phyloP scores from a whole-genome alignment of 2,113 vertebrate genomes.

The Stigmatopora nigra region DNA sequence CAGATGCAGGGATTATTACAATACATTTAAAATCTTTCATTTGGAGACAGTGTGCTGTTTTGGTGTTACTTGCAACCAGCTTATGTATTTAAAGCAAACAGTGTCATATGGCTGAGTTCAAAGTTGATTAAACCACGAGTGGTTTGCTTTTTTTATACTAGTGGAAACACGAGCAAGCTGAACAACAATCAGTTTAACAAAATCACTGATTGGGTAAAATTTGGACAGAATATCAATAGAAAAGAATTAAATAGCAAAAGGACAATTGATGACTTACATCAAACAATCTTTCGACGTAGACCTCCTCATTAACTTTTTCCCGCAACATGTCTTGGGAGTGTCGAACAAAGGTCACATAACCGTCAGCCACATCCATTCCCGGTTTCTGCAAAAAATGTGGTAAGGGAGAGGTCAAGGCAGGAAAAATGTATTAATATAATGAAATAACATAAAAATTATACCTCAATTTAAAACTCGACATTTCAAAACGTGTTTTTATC shows the following conservation, averaged over 20 bases:
- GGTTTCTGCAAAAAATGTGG: constrained; percentile 78
- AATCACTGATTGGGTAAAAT: constrained; percentile 1
- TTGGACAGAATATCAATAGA: not conserved
- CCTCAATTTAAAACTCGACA: no score
- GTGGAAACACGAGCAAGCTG: constrained; percentile 4
- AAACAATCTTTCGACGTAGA: constrained; percentile 99
- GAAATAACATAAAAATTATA: not conserved
- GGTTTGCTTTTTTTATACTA: constrained; percentile 25
- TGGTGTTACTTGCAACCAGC: constrained; percentile 27
- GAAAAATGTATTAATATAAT: not conserved
- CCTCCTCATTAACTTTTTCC: constrained; percentile 99
- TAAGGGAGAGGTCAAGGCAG: not conserved
- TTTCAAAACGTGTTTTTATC: no score
- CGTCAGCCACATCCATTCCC: constrained; percentile 95
- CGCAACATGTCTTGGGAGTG: constrained; percentile 98
- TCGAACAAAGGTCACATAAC: constrained; percentile 96
- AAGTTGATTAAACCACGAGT: constrained; percentile 32
- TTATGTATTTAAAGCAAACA: constrained; percentile 11
- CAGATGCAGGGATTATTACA: constrained; percentile 2
- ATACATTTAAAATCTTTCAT: constrained; percentile 69
- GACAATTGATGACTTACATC: constrained; percentile 80
- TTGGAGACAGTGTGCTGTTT: constrained; percentile 30
- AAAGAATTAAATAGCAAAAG: not conserved
- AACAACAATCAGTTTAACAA: constrained; percentile 7
- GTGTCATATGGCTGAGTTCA: constrained; percentile 11